Base-by-base conservation (phyloP, 2,797 vertebrate genomes). In the Sebastiscus albofasciatus region DNA sequence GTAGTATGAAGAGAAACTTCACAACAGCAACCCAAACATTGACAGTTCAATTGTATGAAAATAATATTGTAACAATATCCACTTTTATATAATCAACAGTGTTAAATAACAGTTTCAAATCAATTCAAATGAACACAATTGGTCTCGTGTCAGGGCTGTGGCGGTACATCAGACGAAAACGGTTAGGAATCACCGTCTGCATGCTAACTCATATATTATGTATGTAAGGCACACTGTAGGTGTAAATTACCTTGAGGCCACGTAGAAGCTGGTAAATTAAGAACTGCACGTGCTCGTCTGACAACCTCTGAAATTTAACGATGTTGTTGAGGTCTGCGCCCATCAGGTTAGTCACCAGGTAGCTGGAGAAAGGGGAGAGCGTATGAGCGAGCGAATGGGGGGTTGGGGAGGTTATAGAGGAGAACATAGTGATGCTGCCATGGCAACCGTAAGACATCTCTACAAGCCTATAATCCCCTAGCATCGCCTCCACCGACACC, bases 251-350 rank as follows among this genome's bases (percentile, higher is more conserved):
- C 97, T 99, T 99, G 82, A 99, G 97, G 87, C 98, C 98, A 0
- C 98, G 96, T 69, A 99, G 97, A 81, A 99, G 96, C 93, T 99
- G 98, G 91, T 99, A 99, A 80, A 99, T 97, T 22, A 99, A 96
- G 92, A 99, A 99, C 90, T 99, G 98, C 83, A 99, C 97, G 1
- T 99, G 98, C 79, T 99, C 98, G 69, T 99, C 98, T 0, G 98
- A 99, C 92, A 99, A 91, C 83, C 96, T 96, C 93, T 99, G 98
- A 92, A 98, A 99, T 89, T 99, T 99, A 49, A 99, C 98, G 9
- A 99, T 99, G 91, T 99, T 99, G 91, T 98, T 99, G 82, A 99
- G 96, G 92, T 99, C 98, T 9, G 98, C 98, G 2, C 98, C 98
- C 98, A 99, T 99, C 92, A 99, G 96, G 90, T 99, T 98, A 58